Evolutionary conservation across 2,888 invertebrate genomes (phyloP).

Genomic region (Imbricaverruca yamaguchii): DNA sequence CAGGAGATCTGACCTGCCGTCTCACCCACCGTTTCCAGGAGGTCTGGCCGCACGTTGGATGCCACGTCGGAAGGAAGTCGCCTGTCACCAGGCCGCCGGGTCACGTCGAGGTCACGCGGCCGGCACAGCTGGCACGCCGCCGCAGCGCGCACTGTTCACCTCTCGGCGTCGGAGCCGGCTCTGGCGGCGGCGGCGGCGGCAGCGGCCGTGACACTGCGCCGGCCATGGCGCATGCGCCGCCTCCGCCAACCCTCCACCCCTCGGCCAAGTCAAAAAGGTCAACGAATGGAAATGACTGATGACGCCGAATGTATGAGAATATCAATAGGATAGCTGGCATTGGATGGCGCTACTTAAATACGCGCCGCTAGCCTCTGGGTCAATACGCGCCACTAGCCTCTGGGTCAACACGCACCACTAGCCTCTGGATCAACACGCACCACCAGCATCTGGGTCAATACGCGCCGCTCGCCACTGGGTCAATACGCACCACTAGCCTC

Average conservation of each 20-base stretch:
- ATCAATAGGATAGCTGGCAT: background rate
- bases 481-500: no score
- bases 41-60: background rate
- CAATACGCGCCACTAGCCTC: no score
- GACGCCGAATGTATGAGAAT: background rate
- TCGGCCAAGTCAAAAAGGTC: conserved; percentile 11
- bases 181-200: conserved; percentile 1
- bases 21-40: background rate
- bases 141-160: background rate
- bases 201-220: background rate
- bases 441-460: no score
- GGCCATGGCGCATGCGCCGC: background rate
- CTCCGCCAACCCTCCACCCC: background rate
- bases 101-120: background rate
- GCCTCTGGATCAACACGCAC: no score
- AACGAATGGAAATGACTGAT: background rate
- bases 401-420: no score
- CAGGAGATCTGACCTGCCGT: background rate
- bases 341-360: background rate
- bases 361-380: no score
- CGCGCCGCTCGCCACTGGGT: no score
- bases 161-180: background rate
- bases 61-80: background rate
- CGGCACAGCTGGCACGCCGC: background rate
- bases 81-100: background rate